Evolutionary conservation across 2,888 invertebrate species (phyloP).

Genomic region (Minunthozetes semirufus): DNA sequence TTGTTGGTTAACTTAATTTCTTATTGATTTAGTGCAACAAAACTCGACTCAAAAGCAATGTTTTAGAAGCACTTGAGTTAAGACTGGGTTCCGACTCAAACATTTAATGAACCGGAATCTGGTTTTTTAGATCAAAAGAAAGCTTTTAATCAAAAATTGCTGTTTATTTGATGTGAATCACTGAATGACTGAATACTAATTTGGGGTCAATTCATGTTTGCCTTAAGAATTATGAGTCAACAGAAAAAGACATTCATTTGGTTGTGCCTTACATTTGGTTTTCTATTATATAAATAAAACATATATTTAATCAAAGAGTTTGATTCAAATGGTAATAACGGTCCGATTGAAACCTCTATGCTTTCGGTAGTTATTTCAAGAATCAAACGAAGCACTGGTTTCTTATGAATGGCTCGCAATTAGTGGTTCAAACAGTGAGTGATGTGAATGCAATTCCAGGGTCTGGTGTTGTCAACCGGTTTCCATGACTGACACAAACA

Average conservation of each 20-base stretch:
- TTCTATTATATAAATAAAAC: conserved; percentile 3
- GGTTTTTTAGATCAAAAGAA: not conserved
- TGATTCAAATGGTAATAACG: conserved; percentile 22
- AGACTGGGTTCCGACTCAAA: not conserved
- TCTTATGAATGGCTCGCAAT: conserved; percentile 95
- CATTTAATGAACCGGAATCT: conserved; percentile 19
- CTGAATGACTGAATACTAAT: conserved; percentile 19
- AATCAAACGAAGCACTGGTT: not conserved
- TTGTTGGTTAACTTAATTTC: conserved; percentile 13
- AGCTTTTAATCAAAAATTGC: conserved; percentile 9
- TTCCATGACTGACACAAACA: not conserved
- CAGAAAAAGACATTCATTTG: not conserved
- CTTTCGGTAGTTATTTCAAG: not conserved
- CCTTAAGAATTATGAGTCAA: not conserved
- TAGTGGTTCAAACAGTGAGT: conserved; percentile 48
- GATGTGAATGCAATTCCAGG: not conserved
- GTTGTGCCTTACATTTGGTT: not conserved
- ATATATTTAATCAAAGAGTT: conserved; percentile 11
- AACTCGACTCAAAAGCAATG: not conserved
- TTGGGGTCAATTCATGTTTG: conserved; percentile 11
- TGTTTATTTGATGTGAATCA: not conserved
- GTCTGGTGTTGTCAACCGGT: not conserved
- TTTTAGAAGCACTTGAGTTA: not conserved
- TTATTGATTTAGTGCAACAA: not conserved
- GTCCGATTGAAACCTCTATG: not conserved